Evolutionary conservation across 1,140 invertebrate species (phyloP), one percentile per base, ranked within the genome.

Genomic region (Euura lappo): DNA sequence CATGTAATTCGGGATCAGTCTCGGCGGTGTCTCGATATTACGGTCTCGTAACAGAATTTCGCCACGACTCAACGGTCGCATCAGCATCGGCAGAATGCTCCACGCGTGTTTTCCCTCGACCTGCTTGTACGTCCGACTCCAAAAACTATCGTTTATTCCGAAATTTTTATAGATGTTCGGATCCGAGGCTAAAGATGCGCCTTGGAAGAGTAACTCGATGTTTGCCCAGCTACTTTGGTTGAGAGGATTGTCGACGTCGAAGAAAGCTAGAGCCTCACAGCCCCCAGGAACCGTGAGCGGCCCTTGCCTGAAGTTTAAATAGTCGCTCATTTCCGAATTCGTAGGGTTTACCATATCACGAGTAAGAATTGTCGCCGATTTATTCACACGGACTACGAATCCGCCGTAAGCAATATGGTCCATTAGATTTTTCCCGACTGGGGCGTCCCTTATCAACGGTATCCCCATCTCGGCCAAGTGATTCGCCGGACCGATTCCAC

Each of bases 1-100:
- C 68, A 94, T 92, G 79, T 96, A 97, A 76, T 96, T 95, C 1
- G 96, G 92, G 78, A 94, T 91, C 13, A 98, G 93, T n/a, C 91
- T 84, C 0, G 97, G 97, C 80, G 94, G 92, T 6, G 91, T 88
- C 68, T 90, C 90, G 4, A 95, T 95, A 86, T 96, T n/a, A 0
- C 82, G 90, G 74, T 88, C 91, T 75, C 89, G 89, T 8, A 95
- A 83, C 82, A 89, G 89, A n/a, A 96, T 88, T 71, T 89, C 90
- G 4, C 95, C 95, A 75, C 86, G 89, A 45, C 92, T 93, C 84
- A 93, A 92, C 4, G 94, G 94, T 65, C 93, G 85, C 85, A 94
- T 84, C 2, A 93, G 86, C 88, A 93, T 92, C 4, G 92, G 91
- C 43, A 92, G 91, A 43, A 93, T 88, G 86, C 90, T 90, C 70